Base-by-base conservation (phyloP, 2,888 invertebrate genomes). In the Teleiodes luculella region DNA sequence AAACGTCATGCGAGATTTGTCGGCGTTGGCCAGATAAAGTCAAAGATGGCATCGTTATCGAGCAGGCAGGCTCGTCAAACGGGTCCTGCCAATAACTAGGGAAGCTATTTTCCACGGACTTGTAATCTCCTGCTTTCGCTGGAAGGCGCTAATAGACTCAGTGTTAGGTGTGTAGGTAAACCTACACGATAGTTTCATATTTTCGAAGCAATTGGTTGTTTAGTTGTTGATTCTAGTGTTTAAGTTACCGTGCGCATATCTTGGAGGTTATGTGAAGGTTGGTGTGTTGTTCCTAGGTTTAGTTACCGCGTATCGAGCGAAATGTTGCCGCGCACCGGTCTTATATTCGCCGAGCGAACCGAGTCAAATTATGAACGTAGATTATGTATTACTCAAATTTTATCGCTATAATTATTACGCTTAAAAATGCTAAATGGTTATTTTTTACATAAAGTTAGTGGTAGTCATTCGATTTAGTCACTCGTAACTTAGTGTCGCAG, bases 211-310 rank as follows among this genome's bases (percentile, higher is more conserved):
- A 77, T 79, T 65, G 63, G 63, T 71, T 59, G 67, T 75, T 68
- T 74, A 74, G 74, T 72, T 58, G 63, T 76, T 73, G 60, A 70
- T 72, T 74, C 65, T 86, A 86, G 83, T 77, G 72, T 61, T 77
- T 85, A 85, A 83, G 80, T 82, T 72, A 84, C 80, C 74, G 70
- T 81, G 76, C 78, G 83, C 85, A 88, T 86, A 88, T 87, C 87
- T 70, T 78, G 70, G 75, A 81, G 83, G 78, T 86, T 82, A 83
- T 75, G 78, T 84, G 76, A 81, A 76, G 72, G 72, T 70, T 70
- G 70, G 67, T 72, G 75, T 78, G 33, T 55, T 74, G 81, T 83
- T 84, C 80, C 80, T 88, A 88, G 80, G 61, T 78, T 74, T 66
- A 76, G 78, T 83, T 77, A 76, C 76, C 75, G 70, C 28, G 24